phyloP scores from a whole-genome alignment of 2,113 vertebrate genomes.

The Cyanoramphus novaezelandiae region DNA sequence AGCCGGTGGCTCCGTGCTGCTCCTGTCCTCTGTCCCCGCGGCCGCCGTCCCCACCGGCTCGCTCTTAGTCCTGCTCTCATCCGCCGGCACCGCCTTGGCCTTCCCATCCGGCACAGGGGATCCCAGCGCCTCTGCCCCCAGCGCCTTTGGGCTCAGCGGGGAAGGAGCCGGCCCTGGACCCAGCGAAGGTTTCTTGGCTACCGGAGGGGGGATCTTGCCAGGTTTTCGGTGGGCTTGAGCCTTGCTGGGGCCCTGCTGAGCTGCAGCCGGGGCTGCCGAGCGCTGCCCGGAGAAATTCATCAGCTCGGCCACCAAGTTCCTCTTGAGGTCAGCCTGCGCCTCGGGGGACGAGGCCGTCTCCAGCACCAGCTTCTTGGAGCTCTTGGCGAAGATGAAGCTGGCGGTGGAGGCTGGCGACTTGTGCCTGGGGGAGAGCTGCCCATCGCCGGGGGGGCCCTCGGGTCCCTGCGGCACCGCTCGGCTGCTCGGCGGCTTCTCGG shows the following conservation, averaged over 20 bases:
- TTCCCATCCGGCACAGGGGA: background rate
- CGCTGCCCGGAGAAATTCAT: constrained; percentile 77
- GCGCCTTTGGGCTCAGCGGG: background rate
- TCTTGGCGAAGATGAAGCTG: constrained; percentile 95
- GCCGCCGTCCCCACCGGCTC: constrained; percentile 17
- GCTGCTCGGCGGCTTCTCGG: background rate
- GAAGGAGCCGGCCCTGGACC: background rate
- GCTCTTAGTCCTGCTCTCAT: constrained; percentile 67
- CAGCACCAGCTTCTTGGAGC: constrained; percentile 81
- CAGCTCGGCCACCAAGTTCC: constrained; percentile 80
- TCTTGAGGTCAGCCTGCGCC: constrained; percentile 75
- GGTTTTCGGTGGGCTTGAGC: constrained; percentile 66
- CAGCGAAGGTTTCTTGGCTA: constrained; percentile 87
- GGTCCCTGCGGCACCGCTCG: background rate
- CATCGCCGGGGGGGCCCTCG: constrained; percentile 10
- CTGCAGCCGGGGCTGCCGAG: background rate
- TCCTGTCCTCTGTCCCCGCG: constrained; percentile 20
- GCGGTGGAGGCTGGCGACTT: constrained; percentile 86
- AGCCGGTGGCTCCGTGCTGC: constrained; percentile 15
- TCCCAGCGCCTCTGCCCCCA: background rate
- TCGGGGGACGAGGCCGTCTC: constrained; percentile 76
- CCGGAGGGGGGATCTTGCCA: constrained; percentile 86
- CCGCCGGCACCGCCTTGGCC: background rate
- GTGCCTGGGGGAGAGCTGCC: constrained; percentile 55
- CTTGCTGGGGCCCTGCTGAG: background rate